These are phyloP conservation scores for Antennarius maculatus DNA, from an alignment of 2,797 vertebrate species.

Conservation along the genomic window DNA sequence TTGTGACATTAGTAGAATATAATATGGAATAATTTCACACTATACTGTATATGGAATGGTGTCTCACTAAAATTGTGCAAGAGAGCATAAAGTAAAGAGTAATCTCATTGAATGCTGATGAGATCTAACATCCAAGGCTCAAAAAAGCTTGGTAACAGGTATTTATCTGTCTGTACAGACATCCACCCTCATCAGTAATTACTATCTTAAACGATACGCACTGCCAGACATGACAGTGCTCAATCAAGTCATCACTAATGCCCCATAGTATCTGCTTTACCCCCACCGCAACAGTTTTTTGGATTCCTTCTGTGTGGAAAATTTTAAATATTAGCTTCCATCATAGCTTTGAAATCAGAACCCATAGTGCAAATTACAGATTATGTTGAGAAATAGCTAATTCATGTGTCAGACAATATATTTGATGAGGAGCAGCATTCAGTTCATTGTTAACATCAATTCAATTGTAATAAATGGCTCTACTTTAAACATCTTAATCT, in stretches of 20 bases:
- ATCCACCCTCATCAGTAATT: conserved; percentile 14
- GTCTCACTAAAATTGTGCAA: conserved; percentile 4
- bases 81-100: conserved; percentile 2
- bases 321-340: conserved; percentile 17
- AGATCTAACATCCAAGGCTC: not conserved
- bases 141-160: conserved; percentile 8
- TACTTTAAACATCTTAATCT: not conserved
- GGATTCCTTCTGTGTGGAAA: conserved; percentile 11
- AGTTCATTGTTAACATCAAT: conserved; percentile 12
- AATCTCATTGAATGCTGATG: not conserved
- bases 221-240: not conserved
- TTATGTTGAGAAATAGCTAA: conserved; percentile 14
- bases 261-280: conserved; percentile 3
- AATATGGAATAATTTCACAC: conserved; percentile 23
- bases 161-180: conserved; percentile 8
- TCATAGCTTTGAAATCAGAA: conserved; percentile 9
- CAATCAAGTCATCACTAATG: not conserved
- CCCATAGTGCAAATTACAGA: conserved; percentile 11
- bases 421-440: conserved; percentile 12
- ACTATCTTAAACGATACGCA: conserved; percentile 2
- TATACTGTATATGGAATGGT: conserved; percentile 22
- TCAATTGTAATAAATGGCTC: not conserved
- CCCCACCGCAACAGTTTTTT: conserved; percentile 5
- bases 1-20: conserved; percentile 39
- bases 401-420: not conserved